A percentile compares a stretch with the other conserved stretches of the same genome.
phyloP scores from a whole-genome alignment of 2,888 invertebrate genomes.

The Drosophila emarginata region DNA sequence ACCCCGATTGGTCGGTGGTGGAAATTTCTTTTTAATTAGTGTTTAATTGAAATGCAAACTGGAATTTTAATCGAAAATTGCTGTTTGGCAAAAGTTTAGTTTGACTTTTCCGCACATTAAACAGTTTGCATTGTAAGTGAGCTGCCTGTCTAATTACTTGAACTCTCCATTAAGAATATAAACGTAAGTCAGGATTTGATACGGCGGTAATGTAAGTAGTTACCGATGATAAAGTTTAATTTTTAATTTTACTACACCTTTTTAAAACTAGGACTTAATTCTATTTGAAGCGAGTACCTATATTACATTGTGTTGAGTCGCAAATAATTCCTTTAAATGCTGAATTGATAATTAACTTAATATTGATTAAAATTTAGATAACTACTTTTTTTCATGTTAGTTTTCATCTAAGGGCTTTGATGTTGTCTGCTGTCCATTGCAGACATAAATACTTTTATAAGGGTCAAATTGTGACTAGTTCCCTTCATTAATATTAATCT shows the following conservation, averaged over 20 bases:
- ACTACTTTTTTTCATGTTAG: background rate
- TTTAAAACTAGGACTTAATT: too few relatives aligned
- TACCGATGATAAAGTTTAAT: too few relatives aligned
- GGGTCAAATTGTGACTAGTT: background rate
- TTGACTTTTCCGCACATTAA: conserved; percentile 62
- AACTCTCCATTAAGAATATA: background rate
- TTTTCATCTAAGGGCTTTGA: background rate
- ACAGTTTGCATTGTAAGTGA: conserved; percentile 61
- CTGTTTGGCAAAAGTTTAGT: conserved; percentile 45
- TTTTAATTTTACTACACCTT: too few relatives aligned
- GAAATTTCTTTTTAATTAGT: conserved; percentile 75
- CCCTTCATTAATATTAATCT: background rate
- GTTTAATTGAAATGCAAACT: conserved; percentile 76
- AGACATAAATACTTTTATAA: background rate
- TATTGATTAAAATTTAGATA: background rate
- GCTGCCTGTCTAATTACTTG: background rate
- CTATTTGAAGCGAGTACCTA: too few relatives aligned
- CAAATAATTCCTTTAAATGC: too few relatives aligned
- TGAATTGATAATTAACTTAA: too few relatives aligned
- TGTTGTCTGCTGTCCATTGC: background rate
- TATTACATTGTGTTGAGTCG: too few relatives aligned
- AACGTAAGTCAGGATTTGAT: background rate
- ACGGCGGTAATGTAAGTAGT: too few relatives aligned
- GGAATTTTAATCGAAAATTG: conserved; percentile 77
- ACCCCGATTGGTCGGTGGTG: conserved; percentile 34